These are phyloP conservation scores for Thumatha senex DNA, from an alignment of 2,888 invertebrate genomes.

Conservation along the genomic window DNA sequence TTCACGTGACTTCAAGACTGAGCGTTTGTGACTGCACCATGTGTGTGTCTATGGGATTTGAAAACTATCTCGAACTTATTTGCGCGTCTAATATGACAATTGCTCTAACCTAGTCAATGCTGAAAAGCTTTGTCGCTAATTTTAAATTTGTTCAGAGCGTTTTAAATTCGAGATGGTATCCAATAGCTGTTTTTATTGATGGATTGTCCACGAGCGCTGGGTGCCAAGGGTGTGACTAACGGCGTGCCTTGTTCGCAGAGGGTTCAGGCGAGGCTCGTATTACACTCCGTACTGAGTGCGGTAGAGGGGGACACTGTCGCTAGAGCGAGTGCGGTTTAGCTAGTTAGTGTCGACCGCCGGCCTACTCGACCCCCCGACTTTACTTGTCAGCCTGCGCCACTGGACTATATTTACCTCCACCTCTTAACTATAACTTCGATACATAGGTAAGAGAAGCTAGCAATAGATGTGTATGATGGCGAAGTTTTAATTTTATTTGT, in stretches of 20 bases:
- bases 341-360: constrained; percentile 31
- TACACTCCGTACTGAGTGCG: constrained; percentile 87
- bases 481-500: constrained; percentile 35
- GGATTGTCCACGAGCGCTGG: not conserved
- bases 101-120: too few species aligned
- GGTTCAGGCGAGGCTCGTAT: constrained; percentile 87
- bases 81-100: not conserved
- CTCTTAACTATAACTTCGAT: constrained; percentile 21
- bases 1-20: not conserved
- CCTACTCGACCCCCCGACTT: constrained; percentile 23
- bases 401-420: constrained; percentile 32
- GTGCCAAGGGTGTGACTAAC: constrained; percentile 46
- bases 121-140: too few species aligned
- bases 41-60: not conserved
- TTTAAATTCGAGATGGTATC: not conserved
- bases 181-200: not conserved
- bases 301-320: constrained; percentile 56
- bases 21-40: not conserved
- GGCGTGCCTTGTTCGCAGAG: constrained; percentile 84
- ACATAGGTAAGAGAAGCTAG: constrained; percentile 25
- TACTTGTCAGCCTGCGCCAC: constrained; percentile 29
- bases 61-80: not conserved
- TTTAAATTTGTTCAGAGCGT: not conserved
- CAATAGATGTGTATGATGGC: constrained; percentile 30
- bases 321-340: constrained; percentile 35